A percentile compares a stretch with the other conserved stretches of the same genome.
Conservation (phyloP, 2,113 vertebrate genomes). For the Dasypus novemcinctus region DNA sequence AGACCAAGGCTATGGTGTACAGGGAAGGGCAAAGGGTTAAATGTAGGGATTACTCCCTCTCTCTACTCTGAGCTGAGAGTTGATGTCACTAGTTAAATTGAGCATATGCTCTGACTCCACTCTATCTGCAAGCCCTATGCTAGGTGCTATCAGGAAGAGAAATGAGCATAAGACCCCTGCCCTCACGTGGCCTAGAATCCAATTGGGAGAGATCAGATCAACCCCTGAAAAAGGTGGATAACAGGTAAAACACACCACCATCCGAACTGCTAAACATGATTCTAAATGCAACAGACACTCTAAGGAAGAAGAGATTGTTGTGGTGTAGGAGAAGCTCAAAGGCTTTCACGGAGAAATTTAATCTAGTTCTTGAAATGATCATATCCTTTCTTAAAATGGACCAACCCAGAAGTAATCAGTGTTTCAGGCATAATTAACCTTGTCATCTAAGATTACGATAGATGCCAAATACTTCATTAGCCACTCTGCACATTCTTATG, state of each 20-base stretch:
- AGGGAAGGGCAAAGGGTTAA: constrained; percentile 2
- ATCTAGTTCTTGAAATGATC: constrained; percentile 3
- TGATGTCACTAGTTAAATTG: constrained; percentile 57
- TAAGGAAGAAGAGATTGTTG: constrained; percentile 15
- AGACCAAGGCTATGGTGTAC: not conserved
- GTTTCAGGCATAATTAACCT: not conserved
- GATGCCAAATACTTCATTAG: not conserved
- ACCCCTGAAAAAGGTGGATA: not conserved
- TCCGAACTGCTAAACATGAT: not conserved
- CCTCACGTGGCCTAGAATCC: constrained; percentile 19
- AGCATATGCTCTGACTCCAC: not conserved
- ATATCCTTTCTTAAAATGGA: constrained; percentile 14
- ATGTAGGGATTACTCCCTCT: not conserved
- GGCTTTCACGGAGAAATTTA: not conserved
- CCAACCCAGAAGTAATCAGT: not conserved
- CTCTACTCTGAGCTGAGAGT: not conserved
- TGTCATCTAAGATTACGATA: not conserved
- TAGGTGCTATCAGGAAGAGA: constrained; percentile 36
- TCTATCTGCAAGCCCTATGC: constrained; percentile 14
- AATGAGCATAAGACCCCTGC: not conserved
- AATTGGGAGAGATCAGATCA: constrained; percentile 8
- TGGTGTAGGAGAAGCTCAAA: not conserved
- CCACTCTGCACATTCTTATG: not conserved
- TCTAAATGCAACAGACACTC: not conserved
- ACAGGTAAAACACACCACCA: not conserved